Evolutionary conservation across 2,888 invertebrate species (phyloP).

Genomic region (Corbicula japonica): DNA sequence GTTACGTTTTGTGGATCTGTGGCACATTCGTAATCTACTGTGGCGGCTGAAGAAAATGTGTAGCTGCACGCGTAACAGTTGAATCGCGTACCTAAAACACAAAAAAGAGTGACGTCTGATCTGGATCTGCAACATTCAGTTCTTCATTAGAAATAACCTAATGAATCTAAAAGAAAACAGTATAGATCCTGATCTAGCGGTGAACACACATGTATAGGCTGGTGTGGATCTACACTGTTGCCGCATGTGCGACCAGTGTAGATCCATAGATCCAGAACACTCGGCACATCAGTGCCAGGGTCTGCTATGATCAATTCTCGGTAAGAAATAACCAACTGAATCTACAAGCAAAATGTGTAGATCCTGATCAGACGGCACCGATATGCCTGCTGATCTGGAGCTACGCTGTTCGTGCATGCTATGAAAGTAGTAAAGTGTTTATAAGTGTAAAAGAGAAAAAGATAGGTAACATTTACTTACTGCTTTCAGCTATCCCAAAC

Average conservation of each 20-base stretch:
- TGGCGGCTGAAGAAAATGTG: constrained; percentile 27
- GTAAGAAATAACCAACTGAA: too few relatives aligned
- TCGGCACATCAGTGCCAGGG: too few relatives aligned
- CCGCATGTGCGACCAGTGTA: not conserved
- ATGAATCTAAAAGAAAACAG: not conserved
- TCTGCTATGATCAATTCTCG: too few relatives aligned
- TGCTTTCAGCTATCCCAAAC: too few relatives aligned
- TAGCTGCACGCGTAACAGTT: constrained; percentile 41
- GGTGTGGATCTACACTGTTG: not conserved
- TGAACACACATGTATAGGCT: not conserved
- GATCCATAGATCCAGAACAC: too few relatives aligned
- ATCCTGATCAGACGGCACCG: too few relatives aligned
- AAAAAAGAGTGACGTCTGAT: not conserved
- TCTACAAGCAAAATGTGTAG: too few relatives aligned
- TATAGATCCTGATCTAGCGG: not conserved
- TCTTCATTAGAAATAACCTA: not conserved
- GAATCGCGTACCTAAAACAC: constrained; percentile 15
- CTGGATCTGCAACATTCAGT: not conserved
- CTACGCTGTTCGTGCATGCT: too few relatives aligned
- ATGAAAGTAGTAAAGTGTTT: too few relatives aligned
- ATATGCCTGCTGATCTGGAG: too few relatives aligned
- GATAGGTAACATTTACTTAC: too few relatives aligned
- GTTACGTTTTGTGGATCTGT: constrained; percentile 33
- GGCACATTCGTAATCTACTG: constrained; percentile 35
- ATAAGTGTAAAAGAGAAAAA: too few relatives aligned